phyloP scores from a whole-genome alignment of 2,113 vertebrate species.

The Phylloscopus whistleri region DNA sequence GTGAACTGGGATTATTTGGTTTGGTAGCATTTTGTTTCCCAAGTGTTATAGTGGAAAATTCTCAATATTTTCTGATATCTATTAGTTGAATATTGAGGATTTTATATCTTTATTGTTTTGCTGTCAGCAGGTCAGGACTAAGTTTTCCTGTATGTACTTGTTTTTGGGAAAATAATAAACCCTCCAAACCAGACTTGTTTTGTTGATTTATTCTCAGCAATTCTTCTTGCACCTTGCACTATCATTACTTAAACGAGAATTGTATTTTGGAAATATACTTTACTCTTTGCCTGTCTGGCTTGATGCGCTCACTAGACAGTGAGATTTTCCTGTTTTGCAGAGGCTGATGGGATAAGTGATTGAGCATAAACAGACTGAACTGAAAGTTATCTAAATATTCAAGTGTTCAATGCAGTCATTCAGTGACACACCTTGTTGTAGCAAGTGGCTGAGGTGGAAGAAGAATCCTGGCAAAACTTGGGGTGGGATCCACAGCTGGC shows the following conservation, averaged over 20 bases:
- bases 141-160: background rate
- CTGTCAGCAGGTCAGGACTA: background rate
- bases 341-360: background rate
- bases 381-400: background rate
- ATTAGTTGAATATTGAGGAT: background rate
- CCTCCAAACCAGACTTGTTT: background rate
- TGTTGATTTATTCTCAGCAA: background rate
- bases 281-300: background rate
- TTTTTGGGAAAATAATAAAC: background rate
- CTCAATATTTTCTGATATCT: background rate
- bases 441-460: background rate
- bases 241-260: background rate
- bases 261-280: background rate
- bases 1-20: background rate
- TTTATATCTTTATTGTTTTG: background rate
- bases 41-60: background rate
- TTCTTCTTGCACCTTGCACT: background rate
- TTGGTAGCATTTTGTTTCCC: background rate
- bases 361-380: background rate
- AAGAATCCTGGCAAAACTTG: background rate
- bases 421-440: background rate
- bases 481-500: background rate
- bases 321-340: background rate
- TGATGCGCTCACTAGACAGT: background rate
- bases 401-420: background rate